Conservation (phyloP, 2,888 invertebrate genomes). For the Chironomus riparius region DNA sequence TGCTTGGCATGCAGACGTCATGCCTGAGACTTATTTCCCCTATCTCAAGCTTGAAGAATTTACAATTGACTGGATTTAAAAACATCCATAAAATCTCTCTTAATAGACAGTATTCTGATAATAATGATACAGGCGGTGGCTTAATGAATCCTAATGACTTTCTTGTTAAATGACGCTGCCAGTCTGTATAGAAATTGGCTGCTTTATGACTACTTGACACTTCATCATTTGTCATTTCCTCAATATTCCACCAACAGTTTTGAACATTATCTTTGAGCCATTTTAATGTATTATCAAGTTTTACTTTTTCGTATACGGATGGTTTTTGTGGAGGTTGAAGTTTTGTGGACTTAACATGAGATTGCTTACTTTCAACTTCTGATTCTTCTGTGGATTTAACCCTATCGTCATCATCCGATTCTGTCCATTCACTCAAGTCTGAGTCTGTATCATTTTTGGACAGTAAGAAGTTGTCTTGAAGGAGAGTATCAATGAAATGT, state of each 20-base stretch:
- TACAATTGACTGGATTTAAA: conserved; percentile 34
- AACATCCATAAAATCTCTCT: conserved; percentile 42
- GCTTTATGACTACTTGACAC: conserved; percentile 36
- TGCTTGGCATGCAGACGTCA: conserved; percentile 37
- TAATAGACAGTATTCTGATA: conserved; percentile 36
- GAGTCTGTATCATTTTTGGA: conserved; percentile 20
- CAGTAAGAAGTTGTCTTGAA: conserved; percentile 10
- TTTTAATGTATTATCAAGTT: conserved; percentile 33
- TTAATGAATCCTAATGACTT: conserved; percentile 31
- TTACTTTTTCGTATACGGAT: conserved; percentile 31
- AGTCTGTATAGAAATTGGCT: conserved; percentile 42
- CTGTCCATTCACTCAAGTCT: conserved; percentile 38
- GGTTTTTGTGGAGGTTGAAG: conserved; percentile 32
- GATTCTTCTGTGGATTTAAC: background rate
- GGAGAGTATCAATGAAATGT: background rate
- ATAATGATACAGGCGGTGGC: conserved; percentile 33
- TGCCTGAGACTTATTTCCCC: conserved; percentile 32
- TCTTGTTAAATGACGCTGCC: conserved; percentile 35
- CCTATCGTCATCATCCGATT: conserved; percentile 30
- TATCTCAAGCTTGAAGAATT: conserved; percentile 34
- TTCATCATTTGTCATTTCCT: conserved; percentile 34
- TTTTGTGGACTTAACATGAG: conserved; percentile 22
- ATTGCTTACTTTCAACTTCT: conserved; percentile 5
- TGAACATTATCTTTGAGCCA: conserved; percentile 40
- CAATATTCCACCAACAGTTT: conserved; percentile 44